A percentile compares a stretch with the other conserved stretches of the same genome.
phyloP scores from a whole-genome alignment of 1,140 invertebrate species.

The Papilio glaucus region DNA sequence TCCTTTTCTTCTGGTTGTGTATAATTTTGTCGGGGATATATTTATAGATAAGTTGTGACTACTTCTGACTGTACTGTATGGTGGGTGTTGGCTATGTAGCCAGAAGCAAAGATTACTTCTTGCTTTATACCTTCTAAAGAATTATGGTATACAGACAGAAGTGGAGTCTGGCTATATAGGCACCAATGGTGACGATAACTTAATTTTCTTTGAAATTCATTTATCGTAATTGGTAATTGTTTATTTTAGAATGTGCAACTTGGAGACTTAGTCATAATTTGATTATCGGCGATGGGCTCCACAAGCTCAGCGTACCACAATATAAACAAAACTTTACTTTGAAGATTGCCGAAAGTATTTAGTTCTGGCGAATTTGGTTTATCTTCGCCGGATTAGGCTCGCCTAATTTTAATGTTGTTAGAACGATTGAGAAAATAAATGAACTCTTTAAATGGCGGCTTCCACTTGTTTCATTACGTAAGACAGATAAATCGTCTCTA shows the following conservation, averaged over 20 bases:
- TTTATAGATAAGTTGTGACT: too few species aligned
- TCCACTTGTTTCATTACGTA: neutral
- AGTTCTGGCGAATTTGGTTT: constrained; percentile 12
- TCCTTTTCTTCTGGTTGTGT: too few species aligned
- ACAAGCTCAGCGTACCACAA: neutral
- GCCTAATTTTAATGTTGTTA: neutral
- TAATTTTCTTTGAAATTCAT: neutral
- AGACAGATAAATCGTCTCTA: neutral
- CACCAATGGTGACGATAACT: too few species aligned
- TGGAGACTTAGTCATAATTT: neutral
- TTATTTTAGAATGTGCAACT: neutral
- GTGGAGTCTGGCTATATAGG: too few species aligned
- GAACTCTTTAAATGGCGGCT: neutral
- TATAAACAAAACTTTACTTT: constrained; percentile 2
- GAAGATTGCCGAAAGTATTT: constrained; percentile 5
- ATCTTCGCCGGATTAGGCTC: constrained; percentile 1
- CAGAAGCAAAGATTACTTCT: too few species aligned
- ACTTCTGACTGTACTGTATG: too few species aligned
- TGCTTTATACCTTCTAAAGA: too few species aligned
- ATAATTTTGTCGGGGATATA: too few species aligned
- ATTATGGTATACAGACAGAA: too few species aligned
- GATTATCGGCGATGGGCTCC: neutral
- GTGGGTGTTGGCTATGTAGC: too few species aligned
- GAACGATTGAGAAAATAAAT: constrained; percentile 11
- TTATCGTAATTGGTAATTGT: neutral